Evolutionary conservation across 2,797 vertebrate species (phyloP).

Genomic region (Lacerta bilineata): DNA sequence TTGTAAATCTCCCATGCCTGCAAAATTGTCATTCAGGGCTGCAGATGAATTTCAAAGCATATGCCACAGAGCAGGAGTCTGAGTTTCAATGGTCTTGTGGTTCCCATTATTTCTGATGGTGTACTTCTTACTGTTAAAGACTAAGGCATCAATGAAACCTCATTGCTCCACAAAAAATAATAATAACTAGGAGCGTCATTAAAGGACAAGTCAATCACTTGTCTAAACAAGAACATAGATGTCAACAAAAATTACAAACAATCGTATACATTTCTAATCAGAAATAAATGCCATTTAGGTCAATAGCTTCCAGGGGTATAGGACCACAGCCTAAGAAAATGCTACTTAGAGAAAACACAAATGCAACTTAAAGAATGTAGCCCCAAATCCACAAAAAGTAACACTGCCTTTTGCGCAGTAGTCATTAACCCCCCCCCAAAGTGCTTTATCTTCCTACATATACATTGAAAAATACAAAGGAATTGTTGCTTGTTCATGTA

Average conservation of each 20-base stretch:
- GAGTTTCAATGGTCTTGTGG: conserved; percentile 38
- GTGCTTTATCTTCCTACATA: conserved; percentile 35
- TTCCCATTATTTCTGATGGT: conserved; percentile 15
- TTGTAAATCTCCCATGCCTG: conserved; percentile 8
- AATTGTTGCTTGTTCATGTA: conserved; percentile 13
- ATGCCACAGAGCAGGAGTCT: conserved; percentile 8
- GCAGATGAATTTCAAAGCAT: conserved; percentile 46
- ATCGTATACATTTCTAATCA: not conserved
- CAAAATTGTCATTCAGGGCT: conserved; percentile 47
- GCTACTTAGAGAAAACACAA: conserved; percentile 15
- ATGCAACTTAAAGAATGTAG: conserved; percentile 39
- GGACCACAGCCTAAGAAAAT: conserved; percentile 27
- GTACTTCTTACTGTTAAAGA: not conserved
- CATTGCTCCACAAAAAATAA: not conserved
- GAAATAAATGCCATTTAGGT: not conserved
- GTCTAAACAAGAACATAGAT: conserved; percentile 50
- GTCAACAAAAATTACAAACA: conserved; percentile 36
- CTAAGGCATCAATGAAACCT: not conserved
- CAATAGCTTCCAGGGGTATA: not conserved
- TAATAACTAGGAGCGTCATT: not conserved
- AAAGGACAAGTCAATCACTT: conserved; percentile 20
- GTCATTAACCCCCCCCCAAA: conserved; percentile 52
- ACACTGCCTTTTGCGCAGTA: conserved; percentile 37
- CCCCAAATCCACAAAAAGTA: conserved; percentile 22
- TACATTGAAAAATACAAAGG: conserved; percentile 41